Base-by-base conservation (phyloP, 2,888 invertebrate genomes). In the Brassicogethes aeneus region DNA sequence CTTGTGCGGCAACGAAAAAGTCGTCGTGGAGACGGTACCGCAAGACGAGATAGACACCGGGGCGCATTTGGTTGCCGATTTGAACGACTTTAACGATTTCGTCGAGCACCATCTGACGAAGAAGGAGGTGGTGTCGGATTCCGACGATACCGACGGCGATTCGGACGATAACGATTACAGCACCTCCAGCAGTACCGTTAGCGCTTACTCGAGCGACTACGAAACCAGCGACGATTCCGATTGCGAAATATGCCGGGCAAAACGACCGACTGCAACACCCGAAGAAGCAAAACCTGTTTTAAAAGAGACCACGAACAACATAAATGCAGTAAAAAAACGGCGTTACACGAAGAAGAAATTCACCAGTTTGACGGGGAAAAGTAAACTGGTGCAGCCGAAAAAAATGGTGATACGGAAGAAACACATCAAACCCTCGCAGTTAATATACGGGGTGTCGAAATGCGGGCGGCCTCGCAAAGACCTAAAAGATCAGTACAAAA, bases 401-500 rank as follows among this genome's bases (percentile, higher is more conserved):
- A 5, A 10, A 5, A 23, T 23, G 10, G 23, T 23, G 23, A n/a
- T n/a, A n/a, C n/a, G n/a, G n/a, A n/a, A n/a, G n/a, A n/a, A 10
- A 23, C 23, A 7, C 5, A 23, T 23, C 5, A 23, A 5, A 23
- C 23, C 23, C 5, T 23, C 23, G 5, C 5, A 23, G 23, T 10
- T 23, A 7, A 23, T 23, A 23, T 23, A 23, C 23, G 52, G 48
- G 1, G 43, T 43, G 17, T 43, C 43, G 40, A 49, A 50, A 35
- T 43, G 40, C 16, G 45, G 45, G 2, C 36, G 46, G 12, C 43
- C 51, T 16, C 34, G 7, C 12, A 48, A 44, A 16, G 16, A 16
- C 5, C 23, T 23, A 5, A 23, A 23, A 10, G 23, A 23, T 5
- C 23, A 10, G 23, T 23, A 7, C 23, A 10, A 23, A 10, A 23